Percentiles rank a stretch among this genome's conserved stretches.
These are phyloP conservation scores for Spatulosminthurus flaviceps DNA, from an alignment of 2,888 invertebrate genomes.

Conservation along the genomic window DNA sequence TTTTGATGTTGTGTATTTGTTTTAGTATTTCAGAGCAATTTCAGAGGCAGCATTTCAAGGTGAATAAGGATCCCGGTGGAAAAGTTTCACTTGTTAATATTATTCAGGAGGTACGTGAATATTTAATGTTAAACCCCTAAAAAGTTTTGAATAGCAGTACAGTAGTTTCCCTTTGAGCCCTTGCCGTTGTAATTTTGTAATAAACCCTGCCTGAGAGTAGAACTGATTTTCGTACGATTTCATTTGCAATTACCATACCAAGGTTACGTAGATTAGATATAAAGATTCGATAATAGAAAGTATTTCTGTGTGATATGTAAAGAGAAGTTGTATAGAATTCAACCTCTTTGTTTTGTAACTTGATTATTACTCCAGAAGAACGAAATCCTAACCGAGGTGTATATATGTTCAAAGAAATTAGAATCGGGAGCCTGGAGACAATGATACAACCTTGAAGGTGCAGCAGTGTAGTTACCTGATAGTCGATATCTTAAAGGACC, in stretches of 20 bases:
- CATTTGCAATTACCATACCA: slow-evolving; percentile 8
- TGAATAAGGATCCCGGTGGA: neutral
- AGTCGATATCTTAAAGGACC: neutral
- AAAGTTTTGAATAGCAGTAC: neutral
- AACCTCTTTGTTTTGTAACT: neutral
- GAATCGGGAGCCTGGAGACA: slow-evolving; percentile 9
- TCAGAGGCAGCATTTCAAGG: too few species aligned
- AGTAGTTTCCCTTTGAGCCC: slow-evolving; percentile 9
- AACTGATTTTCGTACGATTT: neutral
- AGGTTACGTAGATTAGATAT: slow-evolving; percentile 9
- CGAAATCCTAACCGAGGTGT: neutral
- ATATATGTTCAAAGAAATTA: neutral
- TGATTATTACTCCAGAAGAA: neutral
- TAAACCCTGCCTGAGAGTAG: neutral
- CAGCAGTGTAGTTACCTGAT: neutral
- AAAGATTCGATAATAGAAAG: neutral
- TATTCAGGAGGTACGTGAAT: neutral
- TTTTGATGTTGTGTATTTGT: too few species aligned
- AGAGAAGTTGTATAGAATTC: neutral
- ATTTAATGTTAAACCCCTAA: neutral
- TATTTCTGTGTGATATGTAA: slow-evolving; percentile 1
- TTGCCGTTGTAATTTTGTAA: neutral
- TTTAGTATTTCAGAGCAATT: too few species aligned
- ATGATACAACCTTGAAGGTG: slow-evolving; percentile 10
- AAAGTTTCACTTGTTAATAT: neutral